Conservation (phyloP, 1,140 invertebrate species). For the Halictus rubicundus region DNA sequence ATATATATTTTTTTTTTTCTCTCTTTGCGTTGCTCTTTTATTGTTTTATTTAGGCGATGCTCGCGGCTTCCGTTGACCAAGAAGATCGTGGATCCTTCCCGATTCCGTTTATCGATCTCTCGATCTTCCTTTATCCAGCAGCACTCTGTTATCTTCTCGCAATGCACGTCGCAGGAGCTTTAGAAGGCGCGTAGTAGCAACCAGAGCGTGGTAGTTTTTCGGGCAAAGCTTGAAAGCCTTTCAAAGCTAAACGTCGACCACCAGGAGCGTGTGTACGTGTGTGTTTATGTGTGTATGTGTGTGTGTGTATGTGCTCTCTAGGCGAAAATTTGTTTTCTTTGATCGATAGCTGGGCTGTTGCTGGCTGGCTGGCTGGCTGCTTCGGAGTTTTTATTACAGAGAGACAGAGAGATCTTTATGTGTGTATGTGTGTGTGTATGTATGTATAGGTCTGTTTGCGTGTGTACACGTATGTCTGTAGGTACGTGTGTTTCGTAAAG, state of each 20-base stretch:
- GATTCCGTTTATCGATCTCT: slow-evolving; percentile 29
- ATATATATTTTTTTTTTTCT: background rate
- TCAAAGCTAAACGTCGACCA: slow-evolving; percentile 63
- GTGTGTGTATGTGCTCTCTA: slow-evolving; percentile 45
- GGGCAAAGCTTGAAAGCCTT: slow-evolving; percentile 65
- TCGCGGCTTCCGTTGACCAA: slow-evolving; percentile 19
- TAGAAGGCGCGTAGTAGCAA: slow-evolving; percentile 28
- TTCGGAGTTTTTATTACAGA: slow-evolving; percentile 14
- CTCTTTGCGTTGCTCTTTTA: background rate
- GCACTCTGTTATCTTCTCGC: slow-evolving; percentile 41
- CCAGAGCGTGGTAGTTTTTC: slow-evolving; percentile 30
- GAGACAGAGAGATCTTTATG: background rate
- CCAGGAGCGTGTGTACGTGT: background rate
- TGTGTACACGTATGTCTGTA: slow-evolving; percentile 12
- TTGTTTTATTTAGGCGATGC: slow-evolving; percentile 37
- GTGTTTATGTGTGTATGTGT: background rate
- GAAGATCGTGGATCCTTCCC: background rate
- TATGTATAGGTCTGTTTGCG: no score
- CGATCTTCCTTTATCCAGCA: slow-evolving; percentile 24
- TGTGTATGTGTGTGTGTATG: background rate
- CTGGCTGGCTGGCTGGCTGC: slow-evolving; percentile 6
- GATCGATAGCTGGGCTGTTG: slow-evolving; percentile 32
- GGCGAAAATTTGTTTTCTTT: slow-evolving; percentile 28
- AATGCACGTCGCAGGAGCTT: slow-evolving; percentile 31
- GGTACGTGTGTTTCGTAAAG: slow-evolving; percentile 56